phyloP scores from a whole-genome alignment of 2,797 vertebrate genomes.

The Brachymystax lenok region DNA sequence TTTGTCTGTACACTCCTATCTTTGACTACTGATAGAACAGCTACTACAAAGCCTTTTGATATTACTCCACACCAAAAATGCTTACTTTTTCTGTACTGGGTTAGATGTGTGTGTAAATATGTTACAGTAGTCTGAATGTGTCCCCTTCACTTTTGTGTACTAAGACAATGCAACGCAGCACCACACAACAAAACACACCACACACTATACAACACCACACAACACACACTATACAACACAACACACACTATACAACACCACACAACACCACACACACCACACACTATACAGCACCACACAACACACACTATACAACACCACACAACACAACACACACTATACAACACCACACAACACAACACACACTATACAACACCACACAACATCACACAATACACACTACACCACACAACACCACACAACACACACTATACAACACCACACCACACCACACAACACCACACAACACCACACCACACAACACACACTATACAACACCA shows the following conservation, averaged over 20 bases:
- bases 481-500: too few relatives aligned
- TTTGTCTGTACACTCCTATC: conserved; percentile 34
- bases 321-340: neutral
- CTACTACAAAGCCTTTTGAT: neutral
- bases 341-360: too few relatives aligned
- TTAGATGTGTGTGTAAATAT: too few relatives aligned
- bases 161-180: neutral
- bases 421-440: too few relatives aligned
- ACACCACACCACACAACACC: too few relatives aligned
- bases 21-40: conserved; percentile 24
- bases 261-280: conserved; percentile 9
- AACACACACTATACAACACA: neutral
- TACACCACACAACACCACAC: too few relatives aligned
- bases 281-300: conserved; percentile 1
- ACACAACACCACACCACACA: too few relatives aligned
- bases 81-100: neutral
- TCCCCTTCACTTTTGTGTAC: neutral
- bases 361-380: too few relatives aligned
- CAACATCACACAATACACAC: too few relatives aligned
- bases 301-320: neutral
- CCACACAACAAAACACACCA: conserved; percentile 46
- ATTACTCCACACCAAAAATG: neutral
- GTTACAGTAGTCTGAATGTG: neutral
- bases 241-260: neutral
- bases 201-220: conserved; percentile 21